Evolutionary conservation across 2,797 vertebrate genomes (phyloP).

Genomic region (Gobio occitaniae): DNA sequence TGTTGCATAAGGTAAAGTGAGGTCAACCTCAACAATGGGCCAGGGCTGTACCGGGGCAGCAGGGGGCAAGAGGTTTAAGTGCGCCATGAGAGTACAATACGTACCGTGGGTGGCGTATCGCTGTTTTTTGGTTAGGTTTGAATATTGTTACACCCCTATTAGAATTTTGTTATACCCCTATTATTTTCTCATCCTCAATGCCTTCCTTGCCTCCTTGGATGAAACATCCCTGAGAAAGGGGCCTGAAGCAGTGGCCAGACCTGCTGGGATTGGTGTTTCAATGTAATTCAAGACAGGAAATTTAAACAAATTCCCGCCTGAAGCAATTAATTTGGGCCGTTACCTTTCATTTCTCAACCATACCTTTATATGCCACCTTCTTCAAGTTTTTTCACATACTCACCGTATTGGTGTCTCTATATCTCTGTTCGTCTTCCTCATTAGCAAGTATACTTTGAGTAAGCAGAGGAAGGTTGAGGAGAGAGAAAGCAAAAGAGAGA

Average conservation of each 20-base stretch:
- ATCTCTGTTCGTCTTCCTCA: slow-evolving; percentile 29
- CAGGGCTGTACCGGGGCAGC: no score
- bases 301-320: slow-evolving; percentile 1
- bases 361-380: slow-evolving; percentile 36
- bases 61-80: no score
- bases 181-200: background rate
- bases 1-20: no score
- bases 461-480: slow-evolving; percentile 18
- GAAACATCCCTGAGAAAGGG: background rate
- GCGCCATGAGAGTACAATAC: no score
- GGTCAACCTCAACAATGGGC: no score
- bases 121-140: no score
- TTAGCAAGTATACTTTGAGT: slow-evolving; percentile 52
- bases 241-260: background rate
- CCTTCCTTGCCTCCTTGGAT: background rate
- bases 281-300: slow-evolving; percentile 21
- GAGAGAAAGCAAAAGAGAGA: slow-evolving; percentile 23
- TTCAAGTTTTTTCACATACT: slow-evolving; percentile 34
- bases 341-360: background rate
- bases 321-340: slow-evolving; percentile 25
- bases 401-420: background rate
- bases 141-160: no score
- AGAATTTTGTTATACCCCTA: no score
- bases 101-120: no score
- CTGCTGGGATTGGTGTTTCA: slow-evolving; percentile 1